phyloP scores from a whole-genome alignment of 2,797 vertebrate genomes.

The Spondyliosoma cantharus region DNA sequence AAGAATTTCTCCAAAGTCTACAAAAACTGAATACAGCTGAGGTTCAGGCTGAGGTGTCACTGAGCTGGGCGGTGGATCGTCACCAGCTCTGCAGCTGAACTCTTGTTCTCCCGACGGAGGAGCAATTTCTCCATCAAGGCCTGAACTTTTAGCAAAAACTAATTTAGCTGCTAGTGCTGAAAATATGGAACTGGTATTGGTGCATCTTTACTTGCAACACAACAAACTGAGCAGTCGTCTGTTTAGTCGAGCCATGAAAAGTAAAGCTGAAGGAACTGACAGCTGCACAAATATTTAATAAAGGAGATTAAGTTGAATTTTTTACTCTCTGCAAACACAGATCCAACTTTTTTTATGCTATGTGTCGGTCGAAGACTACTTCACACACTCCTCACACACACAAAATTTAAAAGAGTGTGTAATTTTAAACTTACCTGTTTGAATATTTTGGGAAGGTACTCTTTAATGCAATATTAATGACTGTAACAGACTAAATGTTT shows the following conservation, averaged over 20 bases:
- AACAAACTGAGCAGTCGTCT: conserved; percentile 8
- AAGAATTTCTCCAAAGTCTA: not conserved
- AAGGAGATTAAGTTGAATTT: not conserved
- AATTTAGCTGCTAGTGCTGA: not conserved
- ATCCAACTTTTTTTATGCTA: not conserved
- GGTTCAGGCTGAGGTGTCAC: not conserved
- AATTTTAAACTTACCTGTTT: too few species aligned
- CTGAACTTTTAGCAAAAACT: not conserved
- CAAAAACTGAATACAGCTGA: too few species aligned
- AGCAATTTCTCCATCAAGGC: not conserved
- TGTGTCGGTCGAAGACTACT: not conserved
- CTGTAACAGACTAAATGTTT: too few species aligned
- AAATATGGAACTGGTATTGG: not conserved
- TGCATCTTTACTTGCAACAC: not conserved
- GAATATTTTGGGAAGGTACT: not conserved
- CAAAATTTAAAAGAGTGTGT: not conserved
- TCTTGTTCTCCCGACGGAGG: not conserved
- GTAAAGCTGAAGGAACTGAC: not conserved
- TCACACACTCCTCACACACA: not conserved
- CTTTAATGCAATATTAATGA: not conserved
- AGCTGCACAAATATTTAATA: not conserved
- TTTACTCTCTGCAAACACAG: not conserved
- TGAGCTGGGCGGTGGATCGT: not conserved
- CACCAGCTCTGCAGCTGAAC: not conserved
- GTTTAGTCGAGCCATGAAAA: not conserved